Base-by-base conservation (phyloP, 35 echinoderm and acorn worm genomes). In the Apostichopus parvimensis region DNA sequence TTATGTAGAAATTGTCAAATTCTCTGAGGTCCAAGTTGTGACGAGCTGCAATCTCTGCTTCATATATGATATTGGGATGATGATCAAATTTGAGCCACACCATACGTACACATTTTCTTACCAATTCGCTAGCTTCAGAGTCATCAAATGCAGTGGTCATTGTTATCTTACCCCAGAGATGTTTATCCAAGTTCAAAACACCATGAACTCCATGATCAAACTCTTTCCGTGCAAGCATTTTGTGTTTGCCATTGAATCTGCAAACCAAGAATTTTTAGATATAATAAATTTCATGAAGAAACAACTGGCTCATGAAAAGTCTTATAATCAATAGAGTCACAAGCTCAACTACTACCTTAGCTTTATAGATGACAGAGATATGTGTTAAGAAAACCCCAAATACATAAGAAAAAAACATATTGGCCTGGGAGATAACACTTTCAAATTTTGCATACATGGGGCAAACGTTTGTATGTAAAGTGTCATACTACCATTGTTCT, bases 211-310 rank as follows among this genome's bases (percentile, higher is more conserved):
- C 55, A 82, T 55, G 45, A 82, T 82, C 79, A 56, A 82, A 13
- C n/a, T n/a, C 9, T 11, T 54, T 4, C n/a, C 12, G 53, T 17
- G 18, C 45, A 9, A 25, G 8, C 45, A 82, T n/a, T 56, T 53
- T 56, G 14, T 55, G 53, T 55, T 82, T 53, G 53, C 79, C 79
- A 82, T 82, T 82, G 79, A 82, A 82, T n/a, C 79, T 82, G 8
- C 14, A 54, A 82, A 82, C 25, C 25, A 25, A 25, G 25, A 25
- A 25, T 25, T 25, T 0, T 25, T 25, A 25, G 0, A 25, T 25
- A 25, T 25, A 0, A 25, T 25, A 25, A 25, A 25, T 25, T 25
- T 25, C 25, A 25, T 25, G 25, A 25, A 25, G 25, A 25, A 25
- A 25, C 25, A 25, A 25, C 25, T 25, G 25, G 25, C 25, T 25